A percentile compares a stretch with the other conserved stretches of the same genome.
Evolutionary conservation across 2,888 invertebrate species (phyloP).

Genomic region (Aphidoletes aphidimyza): DNA sequence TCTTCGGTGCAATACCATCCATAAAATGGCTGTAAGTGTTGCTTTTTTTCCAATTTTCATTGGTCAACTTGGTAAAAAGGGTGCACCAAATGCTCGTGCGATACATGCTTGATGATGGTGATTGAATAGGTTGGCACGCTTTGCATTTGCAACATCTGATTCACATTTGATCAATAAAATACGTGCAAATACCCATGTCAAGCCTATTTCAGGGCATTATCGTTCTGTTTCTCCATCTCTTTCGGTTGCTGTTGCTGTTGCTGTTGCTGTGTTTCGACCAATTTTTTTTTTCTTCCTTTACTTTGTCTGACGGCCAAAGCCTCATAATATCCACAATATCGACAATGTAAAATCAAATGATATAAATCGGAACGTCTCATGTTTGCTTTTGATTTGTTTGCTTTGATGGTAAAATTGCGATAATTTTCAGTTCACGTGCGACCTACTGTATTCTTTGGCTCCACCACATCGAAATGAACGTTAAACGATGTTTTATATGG

Average conservation of each 20-base stretch:
- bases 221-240: not conserved
- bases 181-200: not conserved
- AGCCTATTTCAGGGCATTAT: not conserved
- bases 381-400: not conserved
- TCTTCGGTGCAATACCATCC: not conserved
- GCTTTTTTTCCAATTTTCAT: not conserved
- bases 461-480: too few species aligned
- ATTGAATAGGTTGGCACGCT: not conserved
- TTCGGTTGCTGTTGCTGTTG: not conserved
- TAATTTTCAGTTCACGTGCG: not conserved
- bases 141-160: conserved; percentile 19
- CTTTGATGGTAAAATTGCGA: conserved; percentile 17
- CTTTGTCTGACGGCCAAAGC: not conserved
- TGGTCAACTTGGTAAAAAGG: not conserved
- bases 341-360: not conserved
- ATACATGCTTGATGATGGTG: not conserved
- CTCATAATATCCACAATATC: not conserved
- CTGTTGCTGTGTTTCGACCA: not conserved
- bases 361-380: conserved; percentile 27
- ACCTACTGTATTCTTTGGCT: too few species aligned
- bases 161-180: conserved; percentile 22
- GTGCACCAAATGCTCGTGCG: conserved; percentile 31
- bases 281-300: not conserved
- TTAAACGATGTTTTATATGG: too few species aligned
- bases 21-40: not conserved